These are phyloP conservation scores for Trachelus tabidus DNA, from an alignment of 2,888 invertebrate species.

Conservation along the genomic window DNA sequence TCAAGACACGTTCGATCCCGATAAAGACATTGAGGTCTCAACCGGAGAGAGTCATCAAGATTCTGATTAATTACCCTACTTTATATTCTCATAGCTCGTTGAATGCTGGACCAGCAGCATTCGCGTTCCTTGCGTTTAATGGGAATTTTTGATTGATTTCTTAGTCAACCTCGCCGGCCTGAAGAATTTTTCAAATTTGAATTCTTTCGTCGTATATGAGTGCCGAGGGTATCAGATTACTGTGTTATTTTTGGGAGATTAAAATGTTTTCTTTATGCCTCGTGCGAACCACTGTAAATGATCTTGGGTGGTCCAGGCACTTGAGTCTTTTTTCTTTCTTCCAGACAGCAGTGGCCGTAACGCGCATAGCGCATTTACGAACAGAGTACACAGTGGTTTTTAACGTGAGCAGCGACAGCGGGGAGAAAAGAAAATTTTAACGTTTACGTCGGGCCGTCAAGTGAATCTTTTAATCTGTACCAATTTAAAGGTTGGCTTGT, in stretches of 20 bases:
- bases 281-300: conserved; percentile 1
- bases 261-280: neutral
- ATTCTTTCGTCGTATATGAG: neutral
- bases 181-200: neutral
- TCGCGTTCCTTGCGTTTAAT: neutral
- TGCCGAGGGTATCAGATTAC: neutral
- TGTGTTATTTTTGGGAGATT: neutral
- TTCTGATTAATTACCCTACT: conserved; percentile 30
- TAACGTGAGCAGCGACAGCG: neutral
- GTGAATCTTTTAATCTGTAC: neutral
- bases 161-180: neutral
- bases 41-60: conserved; percentile 24
- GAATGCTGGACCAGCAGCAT: neutral
- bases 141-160: neutral
- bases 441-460: neutral
- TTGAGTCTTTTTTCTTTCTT: neutral
- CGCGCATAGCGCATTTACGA: neutral
- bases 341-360: neutral
- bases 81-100: neutral
- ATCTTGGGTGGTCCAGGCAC: conserved; percentile 4
- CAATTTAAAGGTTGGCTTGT: neutral
- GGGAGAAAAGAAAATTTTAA: neutral
- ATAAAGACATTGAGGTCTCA: conserved; percentile 12
- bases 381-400: neutral
- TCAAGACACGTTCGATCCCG: neutral